These are phyloP conservation scores for Strigops habroptila DNA, from an alignment of 2,113 vertebrate species.

Conservation along the genomic window DNA sequence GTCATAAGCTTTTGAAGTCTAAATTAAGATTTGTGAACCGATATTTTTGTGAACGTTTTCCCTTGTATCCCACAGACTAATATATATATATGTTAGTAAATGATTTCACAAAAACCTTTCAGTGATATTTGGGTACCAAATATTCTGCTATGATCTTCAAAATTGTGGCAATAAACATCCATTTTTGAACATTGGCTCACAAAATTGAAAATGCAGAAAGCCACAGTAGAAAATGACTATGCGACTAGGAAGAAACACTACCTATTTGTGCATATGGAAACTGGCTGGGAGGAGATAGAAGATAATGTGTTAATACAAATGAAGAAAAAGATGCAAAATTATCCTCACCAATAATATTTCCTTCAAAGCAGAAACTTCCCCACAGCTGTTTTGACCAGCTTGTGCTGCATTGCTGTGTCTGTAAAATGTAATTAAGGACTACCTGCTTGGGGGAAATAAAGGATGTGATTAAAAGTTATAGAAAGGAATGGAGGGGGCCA, in stretches of 20 bases:
- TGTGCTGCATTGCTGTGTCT: conserved; percentile 25
- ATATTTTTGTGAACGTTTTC: neutral
- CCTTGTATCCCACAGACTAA: neutral
- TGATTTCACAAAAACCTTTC: neutral
- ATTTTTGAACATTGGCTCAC: neutral
- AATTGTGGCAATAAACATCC: neutral
- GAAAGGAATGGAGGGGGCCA: neutral
- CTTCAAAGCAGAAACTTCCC: conserved; percentile 7
- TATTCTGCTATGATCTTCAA: neutral
- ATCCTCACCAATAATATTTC: neutral
- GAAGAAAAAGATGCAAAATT: neutral
- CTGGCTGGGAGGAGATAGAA: neutral
- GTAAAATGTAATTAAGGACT: conserved; percentile 61
- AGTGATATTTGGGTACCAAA: neutral
- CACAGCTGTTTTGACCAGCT: conserved; percentile 55
- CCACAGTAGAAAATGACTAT: neutral
- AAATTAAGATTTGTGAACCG: neutral
- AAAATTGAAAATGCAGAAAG: neutral
- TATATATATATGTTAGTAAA: neutral
- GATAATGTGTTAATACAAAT: neutral
- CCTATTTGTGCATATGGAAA: neutral
- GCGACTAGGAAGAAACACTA: neutral
- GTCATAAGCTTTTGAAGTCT: neutral
- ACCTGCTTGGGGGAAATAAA: conserved; percentile 44
- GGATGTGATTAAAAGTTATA: conserved; percentile 37